phyloP scores from a whole-genome alignment of 2,888 invertebrate species.

The Agonopterix alstromeriana region DNA sequence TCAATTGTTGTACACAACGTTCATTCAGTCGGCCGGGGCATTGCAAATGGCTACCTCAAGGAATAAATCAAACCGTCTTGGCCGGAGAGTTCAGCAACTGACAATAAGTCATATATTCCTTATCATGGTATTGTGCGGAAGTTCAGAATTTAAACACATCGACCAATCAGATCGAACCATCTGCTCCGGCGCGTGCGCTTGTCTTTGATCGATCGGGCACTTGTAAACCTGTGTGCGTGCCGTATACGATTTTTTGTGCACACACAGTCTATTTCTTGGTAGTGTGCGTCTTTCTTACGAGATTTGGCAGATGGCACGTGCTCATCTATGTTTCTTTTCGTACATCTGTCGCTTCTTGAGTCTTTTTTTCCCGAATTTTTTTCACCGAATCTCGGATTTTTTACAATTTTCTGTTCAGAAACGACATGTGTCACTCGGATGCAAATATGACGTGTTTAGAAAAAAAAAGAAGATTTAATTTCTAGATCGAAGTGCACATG shows the following conservation, averaged over 20 bases:
- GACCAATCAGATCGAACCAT: slow-evolving; percentile 64
- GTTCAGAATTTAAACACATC: slow-evolving; percentile 56
- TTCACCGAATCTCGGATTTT: slow-evolving; percentile 36
- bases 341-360: slow-evolving; percentile 66
- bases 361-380: slow-evolving; percentile 49
- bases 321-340: slow-evolving; percentile 53
- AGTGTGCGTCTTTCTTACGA: slow-evolving; percentile 56
- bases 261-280: slow-evolving; percentile 30
- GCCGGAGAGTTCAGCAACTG: slow-evolving; percentile 20
- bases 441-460: slow-evolving; percentile 60
- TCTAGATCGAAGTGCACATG: slow-evolving; percentile 54
- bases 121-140: slow-evolving; percentile 67
- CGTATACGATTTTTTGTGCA: slow-evolving; percentile 41
- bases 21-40: slow-evolving; percentile 20
- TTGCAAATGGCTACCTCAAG: slow-evolving; percentile 27
- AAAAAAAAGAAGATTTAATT: slow-evolving; percentile 54
- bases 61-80: slow-evolving; percentile 40
- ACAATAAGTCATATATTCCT: slow-evolving; percentile 57
- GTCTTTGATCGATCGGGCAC: slow-evolving; percentile 52
- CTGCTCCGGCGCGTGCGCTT: slow-evolving; percentile 65
- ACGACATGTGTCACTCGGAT: slow-evolving; percentile 67
- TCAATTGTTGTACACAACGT: slow-evolving; percentile 22
- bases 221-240: slow-evolving; percentile 41
- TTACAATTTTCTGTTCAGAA: slow-evolving; percentile 30
- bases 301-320: slow-evolving; percentile 77